Evolutionary conservation across 2,113 vertebrate genomes (phyloP).

Genomic region (Cichladusa arquata): DNA sequence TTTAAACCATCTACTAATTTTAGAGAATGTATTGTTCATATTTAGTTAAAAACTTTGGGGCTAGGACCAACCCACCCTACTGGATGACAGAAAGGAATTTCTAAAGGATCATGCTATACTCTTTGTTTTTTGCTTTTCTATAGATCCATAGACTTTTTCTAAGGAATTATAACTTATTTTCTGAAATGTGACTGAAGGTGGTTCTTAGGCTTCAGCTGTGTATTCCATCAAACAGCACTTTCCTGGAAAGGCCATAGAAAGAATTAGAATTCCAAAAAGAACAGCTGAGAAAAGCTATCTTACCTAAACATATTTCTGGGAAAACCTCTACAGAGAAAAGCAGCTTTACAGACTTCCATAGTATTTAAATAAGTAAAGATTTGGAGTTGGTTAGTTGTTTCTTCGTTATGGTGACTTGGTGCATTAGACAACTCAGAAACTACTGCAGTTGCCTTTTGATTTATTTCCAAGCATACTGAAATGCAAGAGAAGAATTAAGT

Average conservation of each 20-base stretch:
- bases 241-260: background rate
- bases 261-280: background rate
- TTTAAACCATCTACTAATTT: background rate
- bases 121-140: background rate
- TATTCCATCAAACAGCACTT: background rate
- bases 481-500: background rate
- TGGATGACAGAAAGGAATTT: background rate
- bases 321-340: background rate
- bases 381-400: background rate
- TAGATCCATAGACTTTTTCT: background rate
- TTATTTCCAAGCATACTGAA: background rate
- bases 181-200: accelerated
- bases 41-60: background rate
- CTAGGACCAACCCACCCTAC: background rate
- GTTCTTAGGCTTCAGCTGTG: background rate
- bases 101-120: background rate
- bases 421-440: background rate
- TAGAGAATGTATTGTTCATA: background rate
- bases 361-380: background rate
- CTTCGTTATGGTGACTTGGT: accelerated
- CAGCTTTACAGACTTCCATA: background rate
- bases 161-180: background rate
- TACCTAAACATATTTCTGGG: background rate
- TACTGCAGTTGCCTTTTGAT: background rate
- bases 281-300: background rate